Evolutionary conservation across 2,888 invertebrate genomes (phyloP), one percentile per base, ranked within the genome.

Genomic region (Watsonalla binaria): DNA sequence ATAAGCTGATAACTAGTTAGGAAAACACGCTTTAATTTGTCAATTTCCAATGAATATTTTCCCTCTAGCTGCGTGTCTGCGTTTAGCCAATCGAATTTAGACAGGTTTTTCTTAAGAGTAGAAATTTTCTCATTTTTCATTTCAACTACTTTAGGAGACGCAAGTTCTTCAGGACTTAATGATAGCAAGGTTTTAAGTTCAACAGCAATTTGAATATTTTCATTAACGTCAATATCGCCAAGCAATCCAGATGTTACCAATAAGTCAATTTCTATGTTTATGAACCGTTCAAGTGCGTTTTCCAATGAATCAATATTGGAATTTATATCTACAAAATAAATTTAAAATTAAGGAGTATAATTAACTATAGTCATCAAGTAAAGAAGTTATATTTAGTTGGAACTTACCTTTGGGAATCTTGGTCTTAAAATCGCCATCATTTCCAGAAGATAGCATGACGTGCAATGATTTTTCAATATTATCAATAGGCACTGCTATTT

Each of bases 311-410:
- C 71, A 35, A 79, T 66, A 71, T 81, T 80, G 2, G 74, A 77
- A 78, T 82, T 82, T 47, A 81, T 50, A 79, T 80, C 81, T 82
- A 82, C 47, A 82, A 82, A 72, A 57, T 64, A 69, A 64, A 48
- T 52, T 46, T 24, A 35, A 34, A 47, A 5, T 37, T 45, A 48
- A 34, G 47, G 37, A 54, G 33, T 50, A 34, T 47, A 47, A 34
- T 42, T n/a, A 9, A 11, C 6, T 46, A 8, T n/a, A 50, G 45
- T 42, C 15, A 33, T 37, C 46, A 46, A 37, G n/a, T 45, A 37
- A 6, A 37, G 37, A 24, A 24, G 4, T 24, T 37, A 35, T 7
- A 54, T 15, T 51, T 7, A 14, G 50, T 24, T 15, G 13, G 9
- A 51, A 68, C 82, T 72, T 59, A 88, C 86, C 85, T 68, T 70